Evolutionary conservation across 1,140 invertebrate species (phyloP).

Genomic region (Idris sp.): DNA sequence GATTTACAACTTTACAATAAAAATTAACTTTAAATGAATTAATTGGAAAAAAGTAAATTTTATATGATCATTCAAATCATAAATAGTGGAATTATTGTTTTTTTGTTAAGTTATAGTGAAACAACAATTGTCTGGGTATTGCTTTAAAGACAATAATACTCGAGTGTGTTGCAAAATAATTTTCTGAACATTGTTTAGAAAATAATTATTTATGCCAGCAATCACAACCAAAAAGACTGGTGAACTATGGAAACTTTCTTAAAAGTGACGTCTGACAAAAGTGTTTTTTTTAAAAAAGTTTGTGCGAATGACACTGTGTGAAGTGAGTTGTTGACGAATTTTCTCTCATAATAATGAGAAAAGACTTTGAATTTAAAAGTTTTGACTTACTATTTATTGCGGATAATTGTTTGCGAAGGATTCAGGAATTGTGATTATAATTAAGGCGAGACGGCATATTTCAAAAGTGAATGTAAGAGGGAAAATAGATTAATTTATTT

Average conservation of each 20-base stretch:
- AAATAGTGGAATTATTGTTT: too few species aligned
- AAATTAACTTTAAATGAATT: too few species aligned
- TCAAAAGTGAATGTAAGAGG: constrained; percentile 7
- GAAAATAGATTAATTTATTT: constrained; percentile 21
- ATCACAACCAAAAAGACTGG: constrained; percentile 18
- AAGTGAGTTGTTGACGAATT: constrained; percentile 23
- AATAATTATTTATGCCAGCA: too few species aligned
- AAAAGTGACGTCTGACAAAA: constrained; percentile 5
- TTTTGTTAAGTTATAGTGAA: too few species aligned
- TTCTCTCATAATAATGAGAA: constrained; percentile 5
- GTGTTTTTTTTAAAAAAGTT: constrained; percentile 8
- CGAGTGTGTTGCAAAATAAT: background rate
- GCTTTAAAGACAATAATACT: background rate
- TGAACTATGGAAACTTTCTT: constrained; percentile 1
- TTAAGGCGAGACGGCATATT: constrained; percentile 8
- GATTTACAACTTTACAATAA: too few species aligned
- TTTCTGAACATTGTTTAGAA: too few species aligned
- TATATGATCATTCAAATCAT: too few species aligned
- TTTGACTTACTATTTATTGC: constrained; percentile 15
- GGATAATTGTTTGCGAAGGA: constrained; percentile 5
- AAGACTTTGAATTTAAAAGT: constrained; percentile 3
- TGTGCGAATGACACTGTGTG: constrained; percentile 11
- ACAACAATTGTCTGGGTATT: background rate
- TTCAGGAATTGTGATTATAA: constrained; percentile 18
- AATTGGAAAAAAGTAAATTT: too few species aligned